Base-by-base conservation (phyloP, 2,113 vertebrate species). In the Malurus cyaneus region DNA sequence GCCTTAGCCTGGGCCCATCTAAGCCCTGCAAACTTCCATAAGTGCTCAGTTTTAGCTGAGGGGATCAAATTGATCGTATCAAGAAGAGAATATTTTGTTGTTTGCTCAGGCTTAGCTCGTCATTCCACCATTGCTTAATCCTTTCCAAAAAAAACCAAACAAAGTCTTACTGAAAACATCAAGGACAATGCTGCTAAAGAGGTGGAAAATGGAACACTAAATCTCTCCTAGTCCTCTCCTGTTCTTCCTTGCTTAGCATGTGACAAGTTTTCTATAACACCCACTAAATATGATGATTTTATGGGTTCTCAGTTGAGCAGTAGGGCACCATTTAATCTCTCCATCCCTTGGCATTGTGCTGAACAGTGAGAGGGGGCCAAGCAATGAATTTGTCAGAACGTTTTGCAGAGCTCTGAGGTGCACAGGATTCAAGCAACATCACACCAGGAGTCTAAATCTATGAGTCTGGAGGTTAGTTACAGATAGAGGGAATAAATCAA, bases 401-500 rank as follows among this genome's bases (percentile, higher is more conserved):
- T 70, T 96, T 79, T 93, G 78, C 71, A 54, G 46, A 90, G 65
- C 80, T 86, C 39, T 66, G 66, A 83, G 44, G 56, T 61, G 24
- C 41, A 8, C 13, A 5, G 72, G 53, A 69, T 88, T 94, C 95
- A 84, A 72, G 65, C 76, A 94, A 46, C 87, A 42, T 80, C 88
- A 86, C 87, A 64, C 60, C 76, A 94, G 69, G 87, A 93, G 72
- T 90, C 94, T 92, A 74, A 95, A 94, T 96, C 93, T 92, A 31
- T 71, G 90, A 96, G 80, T 88, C 61, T 81, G 61, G 80, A 86
- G 92, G 90, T 94, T 90, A 93, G 90, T 86, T 95, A 95, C 60
- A 92, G 90, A 78, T 86, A 92, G 76, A 93, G 80, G 17, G 88
- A 78, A 94, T 94, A 95, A 96, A 95, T 95, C 95, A 95, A 95